Evolutionary conservation across 2,113 vertebrate genomes (phyloP).

Genomic region (Spheniscus mendiculus): DNA sequence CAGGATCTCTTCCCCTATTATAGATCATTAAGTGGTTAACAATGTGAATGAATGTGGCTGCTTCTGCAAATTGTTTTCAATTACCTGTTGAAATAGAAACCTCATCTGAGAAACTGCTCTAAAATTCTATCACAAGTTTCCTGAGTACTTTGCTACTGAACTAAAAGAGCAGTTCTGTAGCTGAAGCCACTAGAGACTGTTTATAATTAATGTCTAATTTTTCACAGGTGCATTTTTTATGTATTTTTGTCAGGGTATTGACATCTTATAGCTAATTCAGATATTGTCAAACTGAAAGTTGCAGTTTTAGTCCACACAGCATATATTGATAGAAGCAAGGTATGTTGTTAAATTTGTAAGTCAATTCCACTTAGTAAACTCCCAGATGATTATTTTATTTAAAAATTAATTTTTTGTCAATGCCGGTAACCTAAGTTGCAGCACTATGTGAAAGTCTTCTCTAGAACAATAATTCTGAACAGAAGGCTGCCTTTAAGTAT

Average conservation of each 20-base stretch:
- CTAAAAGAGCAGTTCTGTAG: neutral
- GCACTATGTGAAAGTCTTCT: neutral
- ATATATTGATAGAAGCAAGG: neutral
- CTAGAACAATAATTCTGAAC: neutral
- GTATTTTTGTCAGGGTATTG: slow-evolving; percentile 8
- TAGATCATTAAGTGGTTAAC: slow-evolving; percentile 1
- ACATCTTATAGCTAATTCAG: slow-evolving; percentile 37
- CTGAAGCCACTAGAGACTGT: neutral
- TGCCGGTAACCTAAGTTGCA: neutral
- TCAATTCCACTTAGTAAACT: neutral
- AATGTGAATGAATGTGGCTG: neutral
- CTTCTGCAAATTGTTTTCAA: slow-evolving; percentile 13
- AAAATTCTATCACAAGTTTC: slow-evolving; percentile 13
- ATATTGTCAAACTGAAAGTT: slow-evolving; percentile 28
- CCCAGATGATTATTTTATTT: slow-evolving; percentile 37
- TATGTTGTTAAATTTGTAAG: slow-evolving; percentile 33
- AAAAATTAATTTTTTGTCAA: slow-evolving; percentile 43
- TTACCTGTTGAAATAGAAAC: slow-evolving; percentile 32
- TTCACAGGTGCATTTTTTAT: neutral
- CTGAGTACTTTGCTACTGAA: neutral
- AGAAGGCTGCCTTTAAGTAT: slow-evolving; percentile 31
- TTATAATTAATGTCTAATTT: neutral
- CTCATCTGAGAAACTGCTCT: neutral
- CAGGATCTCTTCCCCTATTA: neutral
- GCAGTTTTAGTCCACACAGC: slow-evolving; percentile 2